Evolutionary conservation across 2,888 invertebrate species (phyloP).

Genomic region (Dascillus cervinus): DNA sequence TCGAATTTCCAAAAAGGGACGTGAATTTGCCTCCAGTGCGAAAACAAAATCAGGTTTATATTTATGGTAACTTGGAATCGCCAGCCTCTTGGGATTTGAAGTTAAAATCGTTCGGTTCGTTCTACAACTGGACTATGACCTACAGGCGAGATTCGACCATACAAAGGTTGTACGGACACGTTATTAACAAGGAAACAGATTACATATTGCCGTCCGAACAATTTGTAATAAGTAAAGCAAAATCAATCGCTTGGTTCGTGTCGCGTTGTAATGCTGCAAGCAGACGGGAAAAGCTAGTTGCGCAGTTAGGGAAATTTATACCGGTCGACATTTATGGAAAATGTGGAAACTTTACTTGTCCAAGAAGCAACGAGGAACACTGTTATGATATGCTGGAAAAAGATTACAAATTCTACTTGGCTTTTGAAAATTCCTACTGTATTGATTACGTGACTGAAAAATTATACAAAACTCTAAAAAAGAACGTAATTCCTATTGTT

Average conservation of each 20-base stretch:
- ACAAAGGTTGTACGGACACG: conserved; percentile 40
- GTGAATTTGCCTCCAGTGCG: conserved; percentile 38
- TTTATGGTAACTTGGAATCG: conserved; percentile 46
- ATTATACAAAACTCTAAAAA: conserved; percentile 49
- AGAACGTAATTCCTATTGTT: conserved; percentile 58
- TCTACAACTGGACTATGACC: too few relatives aligned
- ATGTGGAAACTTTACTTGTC: conserved; percentile 46
- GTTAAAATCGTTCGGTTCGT: too few relatives aligned
- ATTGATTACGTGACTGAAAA: conserved; percentile 57
- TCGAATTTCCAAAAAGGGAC: too few relatives aligned
- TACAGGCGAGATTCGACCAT: too few relatives aligned
- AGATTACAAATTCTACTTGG: too few relatives aligned
- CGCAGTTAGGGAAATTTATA: conserved; percentile 49
- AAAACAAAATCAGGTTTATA: conserved; percentile 41
- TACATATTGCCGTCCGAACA: conserved; percentile 18
- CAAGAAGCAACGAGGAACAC: conserved; percentile 33
- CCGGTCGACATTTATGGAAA: conserved; percentile 55
- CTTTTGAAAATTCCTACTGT: conserved; percentile 64
- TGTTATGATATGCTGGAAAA: conserved; percentile 73
- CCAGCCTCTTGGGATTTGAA: too few relatives aligned
- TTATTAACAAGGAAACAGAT: conserved; percentile 15
- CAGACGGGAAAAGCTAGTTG: conserved; percentile 39
- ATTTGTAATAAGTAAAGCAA: conserved; percentile 36
- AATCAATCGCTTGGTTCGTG: conserved; percentile 51
- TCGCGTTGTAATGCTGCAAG: conserved; percentile 47